These are phyloP conservation scores for Callipepla californica DNA, from an alignment of 2,113 vertebrate species.

Conservation along the genomic window DNA sequence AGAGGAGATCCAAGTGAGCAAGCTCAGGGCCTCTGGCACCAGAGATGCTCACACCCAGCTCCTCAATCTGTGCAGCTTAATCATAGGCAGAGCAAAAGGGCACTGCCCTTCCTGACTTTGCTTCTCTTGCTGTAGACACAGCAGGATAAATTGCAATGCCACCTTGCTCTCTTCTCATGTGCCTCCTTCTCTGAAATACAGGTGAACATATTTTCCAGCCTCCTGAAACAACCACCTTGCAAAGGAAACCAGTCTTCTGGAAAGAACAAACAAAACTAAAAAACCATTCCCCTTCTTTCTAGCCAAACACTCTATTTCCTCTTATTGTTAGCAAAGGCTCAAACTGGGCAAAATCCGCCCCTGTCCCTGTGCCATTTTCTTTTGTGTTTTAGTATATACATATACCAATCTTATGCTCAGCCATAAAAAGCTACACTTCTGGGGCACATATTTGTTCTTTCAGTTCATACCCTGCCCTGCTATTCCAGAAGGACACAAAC, in stretches of 20 bases:
- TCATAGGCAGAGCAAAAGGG: neutral
- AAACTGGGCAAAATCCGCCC: neutral
- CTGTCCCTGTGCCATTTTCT: neutral
- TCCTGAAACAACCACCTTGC: neutral
- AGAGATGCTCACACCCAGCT: neutral
- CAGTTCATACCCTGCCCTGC: neutral
- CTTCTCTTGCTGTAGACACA: neutral
- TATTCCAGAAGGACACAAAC: neutral
- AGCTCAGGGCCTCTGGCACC: neutral
- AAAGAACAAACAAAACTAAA: neutral
- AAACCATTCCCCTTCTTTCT: neutral
- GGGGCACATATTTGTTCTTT: neutral
- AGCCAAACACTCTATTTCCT: neutral
- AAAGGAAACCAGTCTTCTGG: neutral
- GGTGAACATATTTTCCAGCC: neutral
- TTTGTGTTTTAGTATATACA: neutral
- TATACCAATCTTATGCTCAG: neutral
- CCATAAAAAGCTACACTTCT: neutral
- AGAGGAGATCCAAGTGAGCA: neutral
- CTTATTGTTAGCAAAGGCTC: fast-evolving
- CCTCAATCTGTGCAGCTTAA: neutral
- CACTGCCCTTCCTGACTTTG: neutral
- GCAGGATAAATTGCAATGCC: neutral
- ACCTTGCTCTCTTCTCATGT: neutral
- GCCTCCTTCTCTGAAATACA: neutral